phyloP scores from a whole-genome alignment of 2,888 invertebrate species.

The Drosophila suboccidentalis region DNA sequence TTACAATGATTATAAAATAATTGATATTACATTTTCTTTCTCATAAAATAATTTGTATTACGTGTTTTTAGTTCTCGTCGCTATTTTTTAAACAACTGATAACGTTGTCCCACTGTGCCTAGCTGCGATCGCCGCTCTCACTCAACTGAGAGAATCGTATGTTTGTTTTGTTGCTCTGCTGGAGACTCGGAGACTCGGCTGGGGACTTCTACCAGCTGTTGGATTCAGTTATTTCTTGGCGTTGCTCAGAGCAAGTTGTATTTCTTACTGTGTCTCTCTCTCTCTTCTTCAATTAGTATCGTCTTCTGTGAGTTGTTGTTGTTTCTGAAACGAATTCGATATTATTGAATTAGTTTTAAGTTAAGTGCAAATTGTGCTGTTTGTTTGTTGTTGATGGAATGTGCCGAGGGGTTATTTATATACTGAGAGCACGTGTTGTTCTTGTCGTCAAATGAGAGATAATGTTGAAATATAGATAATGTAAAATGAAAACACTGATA shows the following conservation, averaged over 20 bases:
- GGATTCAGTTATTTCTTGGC: constrained; percentile 26
- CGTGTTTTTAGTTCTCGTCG: neutral
- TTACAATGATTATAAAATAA: no score
- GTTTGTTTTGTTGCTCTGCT: constrained; percentile 24
- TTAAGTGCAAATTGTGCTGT: constrained; percentile 2
- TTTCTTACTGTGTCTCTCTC: neutral
- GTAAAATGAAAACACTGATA: neutral
- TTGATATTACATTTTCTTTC: no score
- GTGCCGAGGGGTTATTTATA: constrained; percentile 19
- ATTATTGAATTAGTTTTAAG: constrained; percentile 30
- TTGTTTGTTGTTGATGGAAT: neutral
- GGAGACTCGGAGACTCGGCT: constrained; percentile 12
- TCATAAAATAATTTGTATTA: no score
- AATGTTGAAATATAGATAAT: neutral
- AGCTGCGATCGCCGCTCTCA: constrained; percentile 15
- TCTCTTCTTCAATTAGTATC: constrained; percentile 15
- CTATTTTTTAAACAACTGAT: neutral
- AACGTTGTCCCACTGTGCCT: constrained; percentile 8
- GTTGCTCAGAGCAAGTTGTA: constrained; percentile 12
- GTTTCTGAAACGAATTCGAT: constrained; percentile 9
- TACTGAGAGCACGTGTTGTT: constrained; percentile 7
- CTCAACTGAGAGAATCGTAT: constrained; percentile 6
- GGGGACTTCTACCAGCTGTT: constrained; percentile 12
- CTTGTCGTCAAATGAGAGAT: neutral
- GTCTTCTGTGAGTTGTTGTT: constrained; percentile 36